Conservation (phyloP, 2,888 invertebrate species). For the Mellilla xanthometata region DNA sequence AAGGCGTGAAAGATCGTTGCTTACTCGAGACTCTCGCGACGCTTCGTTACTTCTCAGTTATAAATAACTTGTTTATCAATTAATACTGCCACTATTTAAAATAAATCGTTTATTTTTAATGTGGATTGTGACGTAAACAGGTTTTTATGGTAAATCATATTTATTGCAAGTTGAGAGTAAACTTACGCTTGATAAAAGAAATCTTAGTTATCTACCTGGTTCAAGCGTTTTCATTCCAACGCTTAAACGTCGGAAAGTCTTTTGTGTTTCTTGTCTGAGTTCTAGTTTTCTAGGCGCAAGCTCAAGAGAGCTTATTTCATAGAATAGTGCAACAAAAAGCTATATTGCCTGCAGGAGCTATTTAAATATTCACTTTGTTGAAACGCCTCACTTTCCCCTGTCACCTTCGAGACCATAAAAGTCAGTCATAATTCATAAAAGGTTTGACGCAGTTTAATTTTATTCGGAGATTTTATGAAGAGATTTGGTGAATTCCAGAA, state of each 20-base stretch:
- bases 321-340: constrained; percentile 27
- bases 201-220: neutral
- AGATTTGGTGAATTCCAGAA: constrained; percentile 38
- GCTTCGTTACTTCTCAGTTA: constrained; percentile 15
- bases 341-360: constrained; percentile 26
- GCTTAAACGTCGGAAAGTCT: neutral
- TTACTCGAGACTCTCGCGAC: constrained; percentile 31
- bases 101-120: too few relatives aligned
- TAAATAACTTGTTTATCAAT: constrained; percentile 17
- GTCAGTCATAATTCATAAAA: constrained; percentile 34
- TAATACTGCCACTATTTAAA: neutral
- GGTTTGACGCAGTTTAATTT: constrained; percentile 36
- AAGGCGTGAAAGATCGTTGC: constrained; percentile 51
- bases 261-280: constrained; percentile 14
- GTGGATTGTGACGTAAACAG: too few relatives aligned
- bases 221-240: constrained; percentile 1
- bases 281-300: neutral
- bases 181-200: neutral
- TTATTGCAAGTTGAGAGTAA: too few relatives aligned
- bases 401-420: constrained; percentile 32
- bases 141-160: too few relatives aligned
- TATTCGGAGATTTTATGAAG: constrained; percentile 24
- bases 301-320: constrained; percentile 11
- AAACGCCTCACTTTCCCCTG: constrained; percentile 30
- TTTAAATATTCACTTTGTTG: constrained; percentile 45